These are phyloP conservation scores for Sycophila texana DNA, from an alignment of 2,888 invertebrate species.

Conservation along the genomic window DNA sequence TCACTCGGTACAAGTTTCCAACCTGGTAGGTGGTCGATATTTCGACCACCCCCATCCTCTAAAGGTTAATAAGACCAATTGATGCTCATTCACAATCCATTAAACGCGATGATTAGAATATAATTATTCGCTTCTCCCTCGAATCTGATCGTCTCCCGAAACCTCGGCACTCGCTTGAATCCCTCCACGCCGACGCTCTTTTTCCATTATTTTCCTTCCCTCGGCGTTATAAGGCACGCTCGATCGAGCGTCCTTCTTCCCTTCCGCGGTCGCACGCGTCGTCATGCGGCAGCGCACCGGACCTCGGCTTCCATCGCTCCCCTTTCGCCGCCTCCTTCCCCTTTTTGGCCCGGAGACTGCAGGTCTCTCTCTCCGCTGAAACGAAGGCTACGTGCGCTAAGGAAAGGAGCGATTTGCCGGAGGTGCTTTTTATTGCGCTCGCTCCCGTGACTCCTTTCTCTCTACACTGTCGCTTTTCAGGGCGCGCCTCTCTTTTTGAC, in stretches of 20 bases:
- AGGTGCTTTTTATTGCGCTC: constrained; percentile 39
- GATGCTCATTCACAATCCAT: too few species aligned
- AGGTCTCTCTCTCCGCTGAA: background rate
- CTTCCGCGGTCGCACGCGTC: background rate
- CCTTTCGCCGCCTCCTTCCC: background rate
- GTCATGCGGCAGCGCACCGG: background rate
- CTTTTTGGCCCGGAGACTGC: constrained; percentile 9
- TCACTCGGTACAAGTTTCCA: too few species aligned
- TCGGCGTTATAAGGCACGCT: background rate
- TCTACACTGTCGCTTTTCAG: constrained; percentile 39
- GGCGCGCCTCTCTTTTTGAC: constrained; percentile 35
- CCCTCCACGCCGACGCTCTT: background rate
- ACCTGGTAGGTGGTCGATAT: too few species aligned
- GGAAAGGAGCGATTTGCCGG: constrained; percentile 48
- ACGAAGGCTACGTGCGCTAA: constrained; percentile 41
- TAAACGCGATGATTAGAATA: background rate
- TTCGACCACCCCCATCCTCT: too few species aligned
- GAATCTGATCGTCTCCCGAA: background rate
- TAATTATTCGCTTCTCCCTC: background rate
- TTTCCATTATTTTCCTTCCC: constrained; percentile 21
- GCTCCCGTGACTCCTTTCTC: constrained; percentile 18
- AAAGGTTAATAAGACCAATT: too few species aligned
- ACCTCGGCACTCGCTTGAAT: background rate
- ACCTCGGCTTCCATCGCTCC: background rate
- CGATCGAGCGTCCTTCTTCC: constrained; percentile 16